phyloP scores from a whole-genome alignment of 2,113 vertebrate species.

The Phoxinus phoxinus region DNA sequence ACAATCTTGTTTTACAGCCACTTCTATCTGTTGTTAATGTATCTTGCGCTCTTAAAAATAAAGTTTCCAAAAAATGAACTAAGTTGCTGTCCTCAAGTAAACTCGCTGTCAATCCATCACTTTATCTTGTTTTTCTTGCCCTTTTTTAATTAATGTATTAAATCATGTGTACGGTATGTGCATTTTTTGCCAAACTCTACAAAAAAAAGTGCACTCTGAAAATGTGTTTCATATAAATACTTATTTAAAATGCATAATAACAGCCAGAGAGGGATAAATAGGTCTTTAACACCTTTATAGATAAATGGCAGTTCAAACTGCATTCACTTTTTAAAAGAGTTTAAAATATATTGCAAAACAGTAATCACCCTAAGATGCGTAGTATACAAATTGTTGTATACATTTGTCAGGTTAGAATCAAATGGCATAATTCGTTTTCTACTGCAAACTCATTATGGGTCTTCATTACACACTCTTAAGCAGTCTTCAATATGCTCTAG shows the following conservation, averaged over 20 bases:
- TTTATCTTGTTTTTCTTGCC: neutral
- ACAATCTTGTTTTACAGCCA: too few relatives aligned
- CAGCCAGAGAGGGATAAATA: neutral
- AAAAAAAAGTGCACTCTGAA: neutral
- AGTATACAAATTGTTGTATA: neutral
- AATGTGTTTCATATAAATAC: neutral
- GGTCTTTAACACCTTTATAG: neutral
- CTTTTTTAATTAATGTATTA: neutral
- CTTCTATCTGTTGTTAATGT: too few relatives aligned
- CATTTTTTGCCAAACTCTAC: neutral
- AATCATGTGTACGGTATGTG: neutral
- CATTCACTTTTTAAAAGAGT: neutral
- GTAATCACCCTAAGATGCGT: neutral
- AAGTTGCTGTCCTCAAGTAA: neutral
- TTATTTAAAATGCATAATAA: neutral
- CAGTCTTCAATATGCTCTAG: neutral
- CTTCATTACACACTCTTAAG: constrained; percentile 29
- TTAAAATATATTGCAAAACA: neutral
- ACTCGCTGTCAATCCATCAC: neutral
- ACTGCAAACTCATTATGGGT: constrained; percentile 7
- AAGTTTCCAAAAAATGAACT: too few relatives aligned
- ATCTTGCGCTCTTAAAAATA: too few relatives aligned
- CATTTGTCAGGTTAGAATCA: constrained; percentile 10
- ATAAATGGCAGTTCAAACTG: neutral
- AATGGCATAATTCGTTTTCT: neutral